Conservation (phyloP, 2,888 invertebrate genomes). For the Meiosimyza platycephala region DNA sequence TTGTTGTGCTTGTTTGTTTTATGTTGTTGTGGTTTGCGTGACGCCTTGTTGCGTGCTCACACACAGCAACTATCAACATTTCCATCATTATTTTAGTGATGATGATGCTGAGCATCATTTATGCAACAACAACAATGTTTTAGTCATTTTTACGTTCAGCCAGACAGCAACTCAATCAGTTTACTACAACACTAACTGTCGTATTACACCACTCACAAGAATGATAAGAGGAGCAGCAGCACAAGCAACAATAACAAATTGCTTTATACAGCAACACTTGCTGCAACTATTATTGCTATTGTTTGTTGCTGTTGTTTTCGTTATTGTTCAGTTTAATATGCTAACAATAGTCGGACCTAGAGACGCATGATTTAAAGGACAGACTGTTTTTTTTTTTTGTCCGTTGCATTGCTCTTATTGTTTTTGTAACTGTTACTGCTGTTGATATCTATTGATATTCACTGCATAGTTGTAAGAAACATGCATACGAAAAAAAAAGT, state of each 20-base stretch:
- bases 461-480: slow-evolving; percentile 1
- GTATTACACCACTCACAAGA: too few relatives aligned
- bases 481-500: slow-evolving; percentile 3
- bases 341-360: too few relatives aligned
- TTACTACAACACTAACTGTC: too few relatives aligned
- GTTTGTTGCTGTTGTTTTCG: not conserved
- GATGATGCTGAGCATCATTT: too few relatives aligned
- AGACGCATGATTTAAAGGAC: too few relatives aligned
- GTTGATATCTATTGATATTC: slow-evolving; percentile 21
- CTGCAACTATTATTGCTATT: not conserved
- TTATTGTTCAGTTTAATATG: slow-evolving; percentile 3
- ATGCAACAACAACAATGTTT: not conserved
- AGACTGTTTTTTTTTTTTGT: too few relatives aligned
- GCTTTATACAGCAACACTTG: too few relatives aligned
- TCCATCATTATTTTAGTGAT: too few relatives aligned
- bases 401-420: slow-evolving; percentile 6
- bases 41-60: slow-evolving; percentile 6
- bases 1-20: not conserved
- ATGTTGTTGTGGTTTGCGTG: not conserved
- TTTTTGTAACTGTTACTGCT: slow-evolving; percentile 8
- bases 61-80: too few relatives aligned
- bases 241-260: too few relatives aligned
- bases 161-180: not conserved
- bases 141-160: not conserved
- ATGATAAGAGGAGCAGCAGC: too few relatives aligned